Evolutionary conservation across 2,797 vertebrate genomes (phyloP), one percentile per base, ranked within the genome.

Genomic region (Arrhamphus sclerolepis): DNA sequence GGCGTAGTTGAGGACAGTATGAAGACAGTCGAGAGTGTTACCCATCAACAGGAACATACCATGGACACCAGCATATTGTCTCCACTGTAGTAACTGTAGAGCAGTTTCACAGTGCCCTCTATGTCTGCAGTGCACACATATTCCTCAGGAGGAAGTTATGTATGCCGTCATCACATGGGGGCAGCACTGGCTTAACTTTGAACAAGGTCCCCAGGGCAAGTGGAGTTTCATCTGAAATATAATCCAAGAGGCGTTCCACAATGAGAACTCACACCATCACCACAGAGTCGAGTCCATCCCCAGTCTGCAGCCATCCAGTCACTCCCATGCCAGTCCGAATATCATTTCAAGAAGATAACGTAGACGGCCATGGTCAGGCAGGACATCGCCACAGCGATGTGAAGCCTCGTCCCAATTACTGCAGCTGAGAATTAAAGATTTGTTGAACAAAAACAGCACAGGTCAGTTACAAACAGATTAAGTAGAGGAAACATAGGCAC

Each of bases 281-380:
- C 49, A 49, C 55, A 49, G 46, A 52, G 53, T 49, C 46, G 62
- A 84, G 77, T 79, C 52, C 58, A 31, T 69, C 66, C 60, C 58
- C 50, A 22, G 34, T 53, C 70, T 58, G 75, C 46, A 62, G n/a
- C 55, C 14, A 1, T 51, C 56, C 63, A 73, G 75, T 77, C 66
- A 62, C 54, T 49, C 63, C 52, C 56, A 68, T 29, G 74, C 43
- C 44, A 50, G 53, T 66, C 39, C 47, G 28, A 49, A 17, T 40
- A 82, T 90, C 89, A 87, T 93, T 98, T 98, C 65, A 96, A 88
- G 77, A 96, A 93, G 53, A 97, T 72, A 40, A 97, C 72, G 1
- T 98, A 98, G 87, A 96, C 94, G 11, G 93, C 95, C 96, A 96
- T 96, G 31, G 87, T 83, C 81, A 97, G 34, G 57, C 95, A 97